Evolutionary conservation across 2,113 vertebrate genomes (phyloP).

Genomic region (Cisticola juncidis): DNA sequence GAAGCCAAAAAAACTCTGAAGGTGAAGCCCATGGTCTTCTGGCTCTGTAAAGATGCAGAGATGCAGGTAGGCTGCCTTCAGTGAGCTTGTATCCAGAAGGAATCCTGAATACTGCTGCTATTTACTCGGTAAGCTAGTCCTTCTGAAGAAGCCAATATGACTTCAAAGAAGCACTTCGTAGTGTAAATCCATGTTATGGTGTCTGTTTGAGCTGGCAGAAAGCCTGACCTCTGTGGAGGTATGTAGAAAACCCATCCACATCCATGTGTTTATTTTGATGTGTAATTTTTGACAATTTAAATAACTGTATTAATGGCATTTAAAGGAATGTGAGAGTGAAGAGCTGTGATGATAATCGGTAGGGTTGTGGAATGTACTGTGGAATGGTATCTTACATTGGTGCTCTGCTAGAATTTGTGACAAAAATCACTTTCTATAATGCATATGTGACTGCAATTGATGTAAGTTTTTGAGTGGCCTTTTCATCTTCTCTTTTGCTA

Average conservation of each 20-base stretch:
- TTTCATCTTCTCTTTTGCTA: not conserved
- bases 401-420: not conserved
- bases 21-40: not conserved
- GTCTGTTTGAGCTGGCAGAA: not conserved
- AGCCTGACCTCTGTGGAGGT: not conserved
- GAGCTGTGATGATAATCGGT: not conserved
- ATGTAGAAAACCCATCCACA: not conserved
- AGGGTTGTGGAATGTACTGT: not conserved
- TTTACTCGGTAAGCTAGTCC: not conserved
- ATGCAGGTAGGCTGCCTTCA: not conserved
- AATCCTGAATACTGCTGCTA: not conserved
- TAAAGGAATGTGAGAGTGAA: not conserved
- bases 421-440: not conserved
- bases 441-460: not conserved
- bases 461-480: not conserved
- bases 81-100: not conserved
- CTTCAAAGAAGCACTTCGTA: conserved; percentile 4
- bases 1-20: not conserved
- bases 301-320: not conserved
- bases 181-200: not conserved
- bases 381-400: not conserved
- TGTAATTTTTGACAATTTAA: not conserved
- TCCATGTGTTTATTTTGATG: not conserved
- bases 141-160: not conserved
- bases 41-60: not conserved